phyloP scores from a whole-genome alignment of 2,888 invertebrate genomes.

The Mesoligia furuncula region DNA sequence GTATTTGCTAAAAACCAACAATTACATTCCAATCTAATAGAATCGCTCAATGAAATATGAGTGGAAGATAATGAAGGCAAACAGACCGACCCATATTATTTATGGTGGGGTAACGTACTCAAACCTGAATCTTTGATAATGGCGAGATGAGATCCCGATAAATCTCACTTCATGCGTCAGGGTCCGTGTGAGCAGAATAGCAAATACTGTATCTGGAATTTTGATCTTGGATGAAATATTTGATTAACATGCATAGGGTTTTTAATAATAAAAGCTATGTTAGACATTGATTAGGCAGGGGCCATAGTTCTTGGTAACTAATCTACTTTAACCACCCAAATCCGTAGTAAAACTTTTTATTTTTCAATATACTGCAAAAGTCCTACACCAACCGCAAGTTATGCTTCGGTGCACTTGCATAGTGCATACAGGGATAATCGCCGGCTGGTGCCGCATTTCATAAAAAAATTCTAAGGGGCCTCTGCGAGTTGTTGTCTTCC shows the following conservation, averaged over 20 bases:
- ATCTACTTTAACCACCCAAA: too few species aligned
- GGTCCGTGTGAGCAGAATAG: conserved; percentile 51
- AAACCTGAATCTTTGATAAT: conserved; percentile 59
- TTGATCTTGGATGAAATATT: conserved; percentile 47
- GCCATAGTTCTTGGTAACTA: too few species aligned
- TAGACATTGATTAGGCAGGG: too few species aligned
- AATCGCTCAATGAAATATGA: conserved; percentile 51
- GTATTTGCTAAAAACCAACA: conserved; percentile 24
- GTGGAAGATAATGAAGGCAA: conserved; percentile 49
- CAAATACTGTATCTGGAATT: conserved; percentile 45
- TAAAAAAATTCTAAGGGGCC: too few species aligned
- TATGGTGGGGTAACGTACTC: conserved; percentile 42
- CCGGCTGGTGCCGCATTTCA: too few species aligned
- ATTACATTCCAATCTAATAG: conserved; percentile 20
- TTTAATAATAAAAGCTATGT: not conserved
- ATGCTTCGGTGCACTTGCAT: too few species aligned
- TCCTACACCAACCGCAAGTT: too few species aligned
- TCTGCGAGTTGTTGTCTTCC: too few species aligned
- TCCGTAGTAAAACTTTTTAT: too few species aligned
- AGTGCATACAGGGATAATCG: too few species aligned
- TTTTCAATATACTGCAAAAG: too few species aligned
- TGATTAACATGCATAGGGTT: conserved; percentile 27
- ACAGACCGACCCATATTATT: conserved; percentile 40
- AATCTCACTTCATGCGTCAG: conserved; percentile 59
- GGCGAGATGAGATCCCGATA: conserved; percentile 59